Base-by-base conservation (phyloP, 2,888 invertebrate genomes). In the Tipula confusa region DNA sequence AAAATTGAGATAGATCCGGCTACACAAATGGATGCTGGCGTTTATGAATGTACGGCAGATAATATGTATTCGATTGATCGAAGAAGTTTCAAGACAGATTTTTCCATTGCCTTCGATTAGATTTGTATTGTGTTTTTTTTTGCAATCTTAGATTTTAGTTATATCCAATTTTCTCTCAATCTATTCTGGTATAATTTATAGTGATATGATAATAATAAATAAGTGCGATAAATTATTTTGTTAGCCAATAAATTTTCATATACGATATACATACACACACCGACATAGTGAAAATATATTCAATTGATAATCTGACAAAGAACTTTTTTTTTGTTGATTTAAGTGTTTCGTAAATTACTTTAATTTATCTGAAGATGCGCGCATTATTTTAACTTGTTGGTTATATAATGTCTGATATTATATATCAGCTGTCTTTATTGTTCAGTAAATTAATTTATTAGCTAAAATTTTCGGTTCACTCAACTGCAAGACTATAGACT, bases 1-100 rank as follows among this genome's bases (percentile, higher is more conserved):
- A 97, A 97, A 91, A 92, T 97, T 87, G 97, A 97, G 91, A 97
- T 97, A 82, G 97, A 97, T 89, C 97, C 97, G 9, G 97, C 97
- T 0, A 96, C 97, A 2, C 97, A 97, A 91, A 97, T 97, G 97
- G 97, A 97, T 88, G 97, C 97, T 11, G 97, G 97, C n/a, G 94
- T 96, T 18, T 97, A 97, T 89, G 97, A 97, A 89, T 97, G 97
- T 87, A 96, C 96, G 3, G 97, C 97, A 0, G 97, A 97, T 89
- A 97, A 97, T 88, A 97, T 96, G 95, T 97, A 97, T 89, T 95
- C 96, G 38, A 95, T 97, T 85, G 97, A 97, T 89, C 92, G 96
- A 85, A 92, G 97, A 88, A 96, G 96, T 84, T 97, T 97, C 90
- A 96, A 97, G 90, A 97, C 97, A 84, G 97, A 97, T 90, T 97